Percentiles rank a stretch among this genome's conserved stretches.
Evolutionary conservation across 1,140 invertebrate genomes (phyloP).

Genomic region (Melipona quadrifasciata): DNA sequence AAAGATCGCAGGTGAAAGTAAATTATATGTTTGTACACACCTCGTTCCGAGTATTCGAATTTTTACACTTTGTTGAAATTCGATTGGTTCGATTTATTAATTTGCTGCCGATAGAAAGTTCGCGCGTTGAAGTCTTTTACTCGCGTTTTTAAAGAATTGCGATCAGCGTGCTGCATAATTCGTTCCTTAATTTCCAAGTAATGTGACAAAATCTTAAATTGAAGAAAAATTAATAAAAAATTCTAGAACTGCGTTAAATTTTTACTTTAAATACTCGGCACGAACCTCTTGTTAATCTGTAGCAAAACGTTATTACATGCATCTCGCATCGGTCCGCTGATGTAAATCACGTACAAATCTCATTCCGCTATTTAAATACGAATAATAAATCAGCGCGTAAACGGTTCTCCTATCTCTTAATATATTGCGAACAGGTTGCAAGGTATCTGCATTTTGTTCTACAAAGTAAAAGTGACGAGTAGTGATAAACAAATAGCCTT

Average conservation of each 20-base stretch:
- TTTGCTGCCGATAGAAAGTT: constrained; percentile 1
- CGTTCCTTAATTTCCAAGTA: not conserved
- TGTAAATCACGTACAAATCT: not conserved
- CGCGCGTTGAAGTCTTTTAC: not conserved
- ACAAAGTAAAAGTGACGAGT: not conserved
- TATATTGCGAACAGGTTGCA: not conserved
- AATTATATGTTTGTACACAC: constrained; percentile 2
- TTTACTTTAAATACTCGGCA: not conserved
- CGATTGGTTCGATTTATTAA: not conserved
- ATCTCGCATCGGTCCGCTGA: not conserved
- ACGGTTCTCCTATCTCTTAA: not conserved
- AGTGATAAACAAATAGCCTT: not conserved
- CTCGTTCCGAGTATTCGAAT: not conserved
- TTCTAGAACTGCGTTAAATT: not conserved
- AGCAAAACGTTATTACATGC: not conserved
- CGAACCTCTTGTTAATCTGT: not conserved
- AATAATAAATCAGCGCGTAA: not conserved
- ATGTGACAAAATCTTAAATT: not conserved
- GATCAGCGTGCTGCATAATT: not conserved
- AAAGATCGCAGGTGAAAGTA: constrained; percentile 2
- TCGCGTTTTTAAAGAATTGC: not conserved
- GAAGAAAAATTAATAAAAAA: too few species aligned
- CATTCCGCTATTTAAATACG: not conserved
- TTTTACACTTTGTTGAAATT: not conserved
- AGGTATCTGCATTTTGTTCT: not conserved